Conservation (phyloP, 2,113 vertebrate species). For the Sphyrna mokarran region DNA sequence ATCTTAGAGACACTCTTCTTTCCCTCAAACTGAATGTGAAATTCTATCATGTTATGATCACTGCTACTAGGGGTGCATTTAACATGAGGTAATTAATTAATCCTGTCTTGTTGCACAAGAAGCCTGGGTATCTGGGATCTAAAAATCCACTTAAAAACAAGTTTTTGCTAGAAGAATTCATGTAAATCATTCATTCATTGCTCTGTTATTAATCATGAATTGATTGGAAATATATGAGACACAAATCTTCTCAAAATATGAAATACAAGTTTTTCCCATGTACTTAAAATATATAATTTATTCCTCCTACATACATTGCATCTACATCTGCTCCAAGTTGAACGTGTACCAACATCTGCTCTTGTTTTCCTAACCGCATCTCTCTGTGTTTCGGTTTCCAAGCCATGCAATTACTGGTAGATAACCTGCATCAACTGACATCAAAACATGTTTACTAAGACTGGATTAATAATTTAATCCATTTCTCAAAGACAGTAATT, state of each 20-base stretch:
- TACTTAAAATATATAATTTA: neutral
- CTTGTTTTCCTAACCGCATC: neutral
- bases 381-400: neutral
- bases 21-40: no score
- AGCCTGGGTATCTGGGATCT: neutral
- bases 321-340: neutral
- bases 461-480: neutral
- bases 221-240: neutral
- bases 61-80: no score
- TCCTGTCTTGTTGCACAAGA: no score
- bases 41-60: no score
- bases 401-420: neutral
- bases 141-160: neutral
- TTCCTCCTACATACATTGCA: neutral
- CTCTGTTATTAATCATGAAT: neutral
- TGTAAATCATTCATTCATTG: neutral
- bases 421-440: neutral
- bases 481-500: neutral
- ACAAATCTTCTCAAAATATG: neutral
- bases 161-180: neutral
- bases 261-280: neutral
- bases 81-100: no score
- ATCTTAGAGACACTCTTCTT: no score
- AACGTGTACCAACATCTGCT: neutral
- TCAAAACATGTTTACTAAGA: neutral